These are phyloP conservation scores for Oenanthe oenanthe DNA, from an alignment of 2,113 vertebrate genomes.

Conservation along the genomic window DNA sequence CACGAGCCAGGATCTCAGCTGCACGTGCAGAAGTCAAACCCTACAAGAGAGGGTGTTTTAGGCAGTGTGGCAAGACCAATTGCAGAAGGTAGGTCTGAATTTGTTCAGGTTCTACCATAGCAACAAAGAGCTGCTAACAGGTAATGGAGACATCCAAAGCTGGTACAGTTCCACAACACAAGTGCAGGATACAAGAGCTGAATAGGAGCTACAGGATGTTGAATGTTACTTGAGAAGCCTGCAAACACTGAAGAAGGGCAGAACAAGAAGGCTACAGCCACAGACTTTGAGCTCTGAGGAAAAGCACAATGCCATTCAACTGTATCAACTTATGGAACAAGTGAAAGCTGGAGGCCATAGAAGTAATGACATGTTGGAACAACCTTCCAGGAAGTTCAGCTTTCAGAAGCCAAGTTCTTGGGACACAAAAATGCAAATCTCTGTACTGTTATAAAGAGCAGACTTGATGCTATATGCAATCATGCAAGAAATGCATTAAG, in stretches of 20 bases:
- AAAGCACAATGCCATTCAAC: background rate
- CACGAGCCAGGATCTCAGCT: constrained; percentile 90
- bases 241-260: background rate
- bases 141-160: background rate
- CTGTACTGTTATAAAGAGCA: background rate
- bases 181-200: background rate
- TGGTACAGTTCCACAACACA: background rate
- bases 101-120: background rate
- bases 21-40: constrained; percentile 85
- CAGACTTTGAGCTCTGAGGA: background rate
- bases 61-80: background rate
- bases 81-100: background rate
- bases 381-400: background rate
- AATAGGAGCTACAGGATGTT: background rate
- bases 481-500: background rate
- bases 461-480: background rate
- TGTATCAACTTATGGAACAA: background rate
- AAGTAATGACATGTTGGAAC: background rate
- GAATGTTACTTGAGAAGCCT: background rate
- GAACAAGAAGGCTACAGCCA: background rate
- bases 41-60: constrained; percentile 67
- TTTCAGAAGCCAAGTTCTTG: background rate
- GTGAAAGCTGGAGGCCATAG: constrained; percentile 15
- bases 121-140: background rate
- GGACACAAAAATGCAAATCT: background rate